phyloP scores from a whole-genome alignment of 1,140 invertebrate species.

The Monomorium pharaonis region DNA sequence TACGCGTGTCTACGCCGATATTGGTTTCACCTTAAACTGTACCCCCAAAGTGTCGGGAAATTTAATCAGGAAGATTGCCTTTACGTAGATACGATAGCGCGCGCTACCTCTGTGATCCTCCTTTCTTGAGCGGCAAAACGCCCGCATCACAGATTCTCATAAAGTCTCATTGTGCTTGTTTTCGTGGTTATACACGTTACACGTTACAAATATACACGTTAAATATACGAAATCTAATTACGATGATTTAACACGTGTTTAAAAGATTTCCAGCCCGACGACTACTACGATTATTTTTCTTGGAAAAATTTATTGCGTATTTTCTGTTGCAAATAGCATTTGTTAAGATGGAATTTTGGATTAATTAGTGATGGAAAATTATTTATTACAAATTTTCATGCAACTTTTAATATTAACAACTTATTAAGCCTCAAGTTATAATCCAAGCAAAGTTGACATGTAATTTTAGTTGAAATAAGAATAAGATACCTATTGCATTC shows the following conservation, averaged over 20 bases:
- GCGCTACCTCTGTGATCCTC: not conserved
- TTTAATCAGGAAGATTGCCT: constrained; percentile 46
- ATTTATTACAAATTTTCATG: not conserved
- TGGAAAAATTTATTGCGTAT: not conserved
- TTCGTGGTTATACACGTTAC: constrained; percentile 12
- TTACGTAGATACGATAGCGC: not conserved
- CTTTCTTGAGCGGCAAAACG: constrained; percentile 11
- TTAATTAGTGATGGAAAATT: not conserved
- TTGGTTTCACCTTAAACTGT: constrained; percentile 47
- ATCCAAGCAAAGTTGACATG: not conserved
- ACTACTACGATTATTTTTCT: not conserved
- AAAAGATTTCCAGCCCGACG: not conserved
- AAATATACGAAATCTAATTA: not conserved
- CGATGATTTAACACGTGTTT: not conserved
- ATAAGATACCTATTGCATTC: not conserved
- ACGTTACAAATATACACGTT: constrained; percentile 24
- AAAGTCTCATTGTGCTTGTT: constrained; percentile 21
- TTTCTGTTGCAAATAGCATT: not conserved
- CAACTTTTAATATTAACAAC: not conserved
- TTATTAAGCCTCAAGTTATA: constrained; percentile 7
- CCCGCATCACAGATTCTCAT: constrained; percentile 28
- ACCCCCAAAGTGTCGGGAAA: constrained; percentile 30
- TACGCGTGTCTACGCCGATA: constrained; percentile 22
- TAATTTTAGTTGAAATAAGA: not conserved
- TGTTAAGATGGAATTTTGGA: not conserved